Base-by-base conservation (phyloP, 1,140 invertebrate genomes). In the Atta texana region DNA sequence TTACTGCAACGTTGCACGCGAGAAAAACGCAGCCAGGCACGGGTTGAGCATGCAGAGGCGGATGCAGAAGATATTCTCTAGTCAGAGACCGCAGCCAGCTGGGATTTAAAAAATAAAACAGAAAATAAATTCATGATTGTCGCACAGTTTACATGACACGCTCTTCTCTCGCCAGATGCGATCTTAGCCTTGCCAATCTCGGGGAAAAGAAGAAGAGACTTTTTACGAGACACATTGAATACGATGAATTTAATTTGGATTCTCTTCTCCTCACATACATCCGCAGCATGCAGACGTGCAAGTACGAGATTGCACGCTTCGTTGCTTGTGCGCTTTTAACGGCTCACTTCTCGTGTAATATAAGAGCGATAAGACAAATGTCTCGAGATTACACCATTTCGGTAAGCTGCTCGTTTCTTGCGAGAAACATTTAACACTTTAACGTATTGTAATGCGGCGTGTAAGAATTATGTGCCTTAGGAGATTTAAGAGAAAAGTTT, bases 361-460 rank as follows among this genome's bases (percentile, higher is more conserved):
- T 63, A 61, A 74, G 55, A 44, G 80, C 55, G 80, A 84, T 84
- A 84, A 84, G 80, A 84, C 80, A 84, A 61, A 84, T n/a, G 80
- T 75, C 69, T 84, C 55, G 69, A 63, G 80, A 84, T 84, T 84
- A 84, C 80, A 49, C 24, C 34, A 64, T 84, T 39, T 75, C 80
- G 5, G 53, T 51, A 28, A 74, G 55, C 39, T 44, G 39, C 55
- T 74, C 68, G 78, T 44, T 39, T 18, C 66, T 72, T 16, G 80
- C 69, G 55, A 84, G 39, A 2, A 81, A 44, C 21, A n/a, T 75
- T 84, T 34, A 84, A 18, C 69, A 75, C 69, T 28, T 75, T 24
- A 24, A 49, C 24, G n/a, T 39, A 24, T 49, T 39, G 57, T 44
- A 12, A 44, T 34, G 49, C 24, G 16, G 12, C 14, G 12, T 49